Conservation (phyloP, 2,113 vertebrate genomes). For the Tringa solitaria region DNA sequence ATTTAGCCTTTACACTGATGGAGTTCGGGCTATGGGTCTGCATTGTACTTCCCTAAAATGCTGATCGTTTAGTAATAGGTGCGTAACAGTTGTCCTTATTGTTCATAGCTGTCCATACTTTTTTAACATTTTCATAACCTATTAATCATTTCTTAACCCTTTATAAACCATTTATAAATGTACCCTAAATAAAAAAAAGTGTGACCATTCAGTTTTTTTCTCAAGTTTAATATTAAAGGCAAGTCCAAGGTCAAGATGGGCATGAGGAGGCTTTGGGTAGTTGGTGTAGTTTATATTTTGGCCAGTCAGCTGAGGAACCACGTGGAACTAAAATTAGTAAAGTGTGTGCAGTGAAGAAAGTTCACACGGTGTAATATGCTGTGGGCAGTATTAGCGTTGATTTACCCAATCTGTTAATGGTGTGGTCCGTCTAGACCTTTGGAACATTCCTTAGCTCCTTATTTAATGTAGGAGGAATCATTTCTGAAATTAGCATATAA, state of each 20-base stretch:
- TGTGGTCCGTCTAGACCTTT: conserved; percentile 70
- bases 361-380: conserved; percentile 43
- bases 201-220: not conserved
- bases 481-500: conserved; percentile 75
- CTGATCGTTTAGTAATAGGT: not conserved
- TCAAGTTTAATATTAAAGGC: conserved; percentile 25
- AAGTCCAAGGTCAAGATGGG: conserved; percentile 64
- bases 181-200: conserved; percentile 2
- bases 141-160: conserved; percentile 50
- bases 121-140: not conserved
- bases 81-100: not conserved
- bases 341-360: conserved; percentile 11
- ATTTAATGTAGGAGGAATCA: conserved; percentile 66
- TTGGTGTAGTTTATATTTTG: conserved; percentile 28
- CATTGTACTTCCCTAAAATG: not conserved
- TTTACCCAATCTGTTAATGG: conserved; percentile 52
- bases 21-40: not conserved
- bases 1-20: not conserved
- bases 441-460: conserved; percentile 75
- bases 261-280: conserved; percentile 15
- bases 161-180: conserved; percentile 57
- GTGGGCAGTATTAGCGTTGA: conserved; percentile 25
- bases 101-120: not conserved
- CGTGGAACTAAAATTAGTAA: conserved; percentile 54
- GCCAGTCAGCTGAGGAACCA: conserved; percentile 68